Evolutionary conservation across 1,140 invertebrate genomes (phyloP).

Genomic region (Zaprionus inermis): DNA sequence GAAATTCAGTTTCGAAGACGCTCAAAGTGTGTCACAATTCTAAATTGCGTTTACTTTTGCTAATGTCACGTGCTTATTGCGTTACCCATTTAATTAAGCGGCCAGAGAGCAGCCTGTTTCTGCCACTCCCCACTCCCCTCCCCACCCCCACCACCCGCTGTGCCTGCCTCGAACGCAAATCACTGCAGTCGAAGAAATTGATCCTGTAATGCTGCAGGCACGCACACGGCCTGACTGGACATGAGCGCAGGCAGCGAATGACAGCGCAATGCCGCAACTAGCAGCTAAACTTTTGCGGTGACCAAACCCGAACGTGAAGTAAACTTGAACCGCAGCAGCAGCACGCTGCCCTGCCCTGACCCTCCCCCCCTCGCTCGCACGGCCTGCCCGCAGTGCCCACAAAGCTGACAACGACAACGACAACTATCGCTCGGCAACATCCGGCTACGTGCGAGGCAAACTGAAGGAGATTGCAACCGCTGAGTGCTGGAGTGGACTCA

Average conservation of each 20-base stretch:
- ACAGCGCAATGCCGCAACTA: constrained; percentile 29
- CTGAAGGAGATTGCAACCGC: constrained; percentile 34
- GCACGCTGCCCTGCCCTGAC: not conserved
- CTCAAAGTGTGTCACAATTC: constrained; percentile 69
- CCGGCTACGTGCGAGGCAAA: constrained; percentile 58
- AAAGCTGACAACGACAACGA: constrained; percentile 59
- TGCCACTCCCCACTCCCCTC: too few species aligned
- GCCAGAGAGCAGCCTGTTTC: constrained; percentile 1
- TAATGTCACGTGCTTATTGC: constrained; percentile 70
- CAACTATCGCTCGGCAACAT: constrained; percentile 70
- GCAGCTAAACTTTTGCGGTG: constrained; percentile 75
- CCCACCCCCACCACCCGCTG: not conserved
- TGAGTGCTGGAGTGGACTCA: not conserved
- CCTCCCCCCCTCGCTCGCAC: not conserved
- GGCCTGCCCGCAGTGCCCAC: constrained; percentile 6
- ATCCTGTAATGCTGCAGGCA: constrained; percentile 51
- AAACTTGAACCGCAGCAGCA: constrained; percentile 45
- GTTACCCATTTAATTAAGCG: constrained; percentile 50
- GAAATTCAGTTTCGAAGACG: constrained; percentile 17
- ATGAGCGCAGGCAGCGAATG: constrained; percentile 10
- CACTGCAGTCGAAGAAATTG: constrained; percentile 56
- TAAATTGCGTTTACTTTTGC: constrained; percentile 58
- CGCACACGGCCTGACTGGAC: not conserved
- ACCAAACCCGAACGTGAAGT: constrained; percentile 52
- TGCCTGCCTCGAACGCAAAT: constrained; percentile 27